These are phyloP conservation scores for Netelia virgata DNA, from an alignment of 2,888 invertebrate species.

Conservation along the genomic window DNA sequence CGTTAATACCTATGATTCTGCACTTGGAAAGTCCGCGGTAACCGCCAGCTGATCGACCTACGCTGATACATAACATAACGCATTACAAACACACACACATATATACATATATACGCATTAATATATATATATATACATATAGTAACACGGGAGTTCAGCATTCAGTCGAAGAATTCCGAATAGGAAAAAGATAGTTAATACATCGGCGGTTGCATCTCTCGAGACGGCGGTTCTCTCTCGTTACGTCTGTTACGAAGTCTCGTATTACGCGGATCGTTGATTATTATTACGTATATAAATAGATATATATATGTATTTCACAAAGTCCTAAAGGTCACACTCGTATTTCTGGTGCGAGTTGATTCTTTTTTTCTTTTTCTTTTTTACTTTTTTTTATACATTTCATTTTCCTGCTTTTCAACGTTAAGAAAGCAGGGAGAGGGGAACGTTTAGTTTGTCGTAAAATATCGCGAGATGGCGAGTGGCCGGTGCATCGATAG, in stretches of 20 bases:
- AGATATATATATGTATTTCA: neutral
- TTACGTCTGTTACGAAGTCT: conserved; percentile 54
- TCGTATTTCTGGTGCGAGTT: conserved; percentile 8
- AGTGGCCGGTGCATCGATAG: conserved; percentile 19
- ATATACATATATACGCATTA: neutral
- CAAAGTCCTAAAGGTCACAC: conserved; percentile 31
- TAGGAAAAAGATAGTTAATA: conserved; percentile 33
- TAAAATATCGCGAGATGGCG: neutral
- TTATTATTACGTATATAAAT: conserved; percentile 42
- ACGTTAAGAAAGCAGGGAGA: neutral
- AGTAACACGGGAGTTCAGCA: conserved; percentile 33
- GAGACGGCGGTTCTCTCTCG: conserved; percentile 25
- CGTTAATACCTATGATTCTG: too few species aligned
- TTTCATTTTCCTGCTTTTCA: neutral
- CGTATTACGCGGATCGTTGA: conserved; percentile 58
- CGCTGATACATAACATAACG: neutral
- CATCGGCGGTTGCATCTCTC: conserved; percentile 57
- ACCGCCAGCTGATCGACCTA: neutral
- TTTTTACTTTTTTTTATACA: neutral
- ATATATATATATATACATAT: conserved; percentile 13
- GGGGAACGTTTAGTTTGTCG: neutral
- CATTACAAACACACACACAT: neutral
- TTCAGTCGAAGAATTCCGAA: conserved; percentile 42
- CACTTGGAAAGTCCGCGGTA: neutral
- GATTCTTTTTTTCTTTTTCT: neutral